Conservation (phyloP, 2,113 vertebrate species). For the Cebidichthys violaceus region DNA sequence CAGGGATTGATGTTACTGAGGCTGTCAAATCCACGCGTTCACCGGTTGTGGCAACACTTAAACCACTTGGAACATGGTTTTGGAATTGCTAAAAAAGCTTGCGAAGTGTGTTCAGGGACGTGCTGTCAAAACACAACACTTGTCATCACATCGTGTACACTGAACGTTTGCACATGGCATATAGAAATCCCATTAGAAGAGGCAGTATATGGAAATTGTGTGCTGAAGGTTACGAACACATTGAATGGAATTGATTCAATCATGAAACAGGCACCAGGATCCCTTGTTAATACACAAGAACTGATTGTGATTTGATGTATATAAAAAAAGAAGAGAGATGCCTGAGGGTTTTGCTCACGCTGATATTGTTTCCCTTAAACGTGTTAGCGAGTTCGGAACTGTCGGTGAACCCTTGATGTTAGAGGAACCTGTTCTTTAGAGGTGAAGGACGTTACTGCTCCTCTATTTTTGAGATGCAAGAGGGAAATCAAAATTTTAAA, state of each 20-base stretch:
- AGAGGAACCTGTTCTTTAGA: no score
- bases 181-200: neutral
- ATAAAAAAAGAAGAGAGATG: neutral
- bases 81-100: slow-evolving; percentile 38
- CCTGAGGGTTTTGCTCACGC: slow-evolving; percentile 1
- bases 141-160: slow-evolving; percentile 29
- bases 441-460: no score
- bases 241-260: slow-evolving; percentile 21
- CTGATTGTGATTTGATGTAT: slow-evolving; percentile 17
- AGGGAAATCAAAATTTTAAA: no score
- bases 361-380: neutral
- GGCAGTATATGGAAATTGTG: slow-evolving; percentile 16
- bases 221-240: slow-evolving; percentile 1
- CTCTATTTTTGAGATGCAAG: no score
- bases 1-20: slow-evolving; percentile 18
- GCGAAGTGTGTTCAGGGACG: slow-evolving; percentile 38
- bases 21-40: slow-evolving; percentile 44
- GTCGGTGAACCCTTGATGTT: no score
- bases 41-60: slow-evolving; percentile 30
- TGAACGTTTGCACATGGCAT: slow-evolving; percentile 33
- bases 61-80: slow-evolving; percentile 24
- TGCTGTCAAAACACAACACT: slow-evolving; percentile 55
- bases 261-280: neutral
- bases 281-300: neutral
- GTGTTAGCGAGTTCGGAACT: neutral